Evolutionary conservation across 92 coral and sea anemone species (phyloP).

Genomic region (Epizoanthus illoricatus): DNA sequence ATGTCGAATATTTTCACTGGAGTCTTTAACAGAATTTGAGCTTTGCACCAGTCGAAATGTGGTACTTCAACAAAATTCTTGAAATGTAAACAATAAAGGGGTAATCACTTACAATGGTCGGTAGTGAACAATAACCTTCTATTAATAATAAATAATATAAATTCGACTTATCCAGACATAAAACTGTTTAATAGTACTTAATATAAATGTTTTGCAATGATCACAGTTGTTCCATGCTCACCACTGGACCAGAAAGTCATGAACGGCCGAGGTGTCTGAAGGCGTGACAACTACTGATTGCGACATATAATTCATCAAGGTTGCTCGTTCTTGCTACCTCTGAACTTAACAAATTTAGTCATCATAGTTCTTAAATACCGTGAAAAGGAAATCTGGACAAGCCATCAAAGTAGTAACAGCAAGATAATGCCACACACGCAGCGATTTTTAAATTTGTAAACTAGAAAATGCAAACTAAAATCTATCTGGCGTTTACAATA

Average conservation of each 20-base stretch:
- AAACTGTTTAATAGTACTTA: background rate
- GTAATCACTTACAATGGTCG: conserved; percentile 2
- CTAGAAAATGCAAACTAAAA: too few relatives aligned
- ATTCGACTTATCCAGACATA: conserved; percentile 1
- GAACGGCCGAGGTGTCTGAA: conserved; percentile 8
- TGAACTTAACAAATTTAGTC: too few relatives aligned
- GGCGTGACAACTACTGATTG: background rate
- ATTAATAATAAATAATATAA: background rate
- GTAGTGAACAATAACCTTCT: conserved; percentile 2
- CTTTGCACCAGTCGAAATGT: conserved; percentile 14
- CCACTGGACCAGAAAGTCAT: background rate
- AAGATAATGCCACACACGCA: too few relatives aligned
- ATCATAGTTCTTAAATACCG: too few relatives aligned
- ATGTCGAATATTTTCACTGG: conserved; percentile 10
- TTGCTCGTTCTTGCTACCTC: background rate
- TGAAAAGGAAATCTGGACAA: too few relatives aligned
- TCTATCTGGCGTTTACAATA: too few relatives aligned
- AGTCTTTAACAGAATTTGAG: conserved; percentile 14
- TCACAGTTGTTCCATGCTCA: conserved; percentile 11
- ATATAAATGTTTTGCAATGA: conserved; percentile 1
- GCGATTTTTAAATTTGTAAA: too few relatives aligned
- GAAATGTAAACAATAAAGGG: too few relatives aligned
- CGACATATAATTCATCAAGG: conserved; percentile 1
- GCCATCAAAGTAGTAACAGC: too few relatives aligned
- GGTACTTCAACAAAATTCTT: conserved; percentile 15